Percentiles rank a stretch among this genome's conserved stretches.
These are phyloP conservation scores for Sthenelais limicola DNA, from an alignment of 2,888 invertebrate genomes.

Conservation along the genomic window DNA sequence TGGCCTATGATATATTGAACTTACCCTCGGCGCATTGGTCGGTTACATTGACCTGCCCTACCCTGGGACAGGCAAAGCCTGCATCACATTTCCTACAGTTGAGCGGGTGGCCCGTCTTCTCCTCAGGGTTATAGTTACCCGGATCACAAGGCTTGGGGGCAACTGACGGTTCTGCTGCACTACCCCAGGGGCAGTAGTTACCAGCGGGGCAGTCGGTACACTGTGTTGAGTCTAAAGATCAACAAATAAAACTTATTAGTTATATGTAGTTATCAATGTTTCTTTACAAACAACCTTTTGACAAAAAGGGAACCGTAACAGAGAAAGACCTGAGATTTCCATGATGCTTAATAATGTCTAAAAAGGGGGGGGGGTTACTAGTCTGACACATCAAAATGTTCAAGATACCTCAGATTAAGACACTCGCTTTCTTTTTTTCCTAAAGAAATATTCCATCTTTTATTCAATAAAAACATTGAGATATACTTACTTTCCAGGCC, in stretches of 20 bases:
- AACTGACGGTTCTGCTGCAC: slow-evolving; percentile 57
- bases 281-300: too few relatives aligned
- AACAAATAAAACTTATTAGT: too few relatives aligned
- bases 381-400: too few relatives aligned
- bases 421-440: too few relatives aligned
- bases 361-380: too few relatives aligned
- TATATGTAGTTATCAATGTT: too few relatives aligned
- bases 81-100: slow-evolving; percentile 66
- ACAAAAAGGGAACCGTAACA: too few relatives aligned
- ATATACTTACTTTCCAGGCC: slow-evolving; percentile 63
- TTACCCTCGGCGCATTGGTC: slow-evolving; percentile 63
- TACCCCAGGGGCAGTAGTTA: slow-evolving; percentile 66
- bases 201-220: slow-evolving; percentile 66
- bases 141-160: slow-evolving; percentile 63
- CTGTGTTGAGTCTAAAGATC: slow-evolving; percentile 56
- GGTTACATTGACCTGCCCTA: slow-evolving; percentile 59
- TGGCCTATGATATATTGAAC: neutral
- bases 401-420: too few relatives aligned
- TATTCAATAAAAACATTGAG: too few relatives aligned
- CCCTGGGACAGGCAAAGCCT: slow-evolving; percentile 64
- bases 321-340: too few relatives aligned
- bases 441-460: too few relatives aligned
- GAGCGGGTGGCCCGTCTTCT: slow-evolving; percentile 58
- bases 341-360: too few relatives aligned
- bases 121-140: slow-evolving; percentile 65